Evolutionary conservation across 2,888 invertebrate species (phyloP).

Genomic region (Epinotia brunnichana): DNA sequence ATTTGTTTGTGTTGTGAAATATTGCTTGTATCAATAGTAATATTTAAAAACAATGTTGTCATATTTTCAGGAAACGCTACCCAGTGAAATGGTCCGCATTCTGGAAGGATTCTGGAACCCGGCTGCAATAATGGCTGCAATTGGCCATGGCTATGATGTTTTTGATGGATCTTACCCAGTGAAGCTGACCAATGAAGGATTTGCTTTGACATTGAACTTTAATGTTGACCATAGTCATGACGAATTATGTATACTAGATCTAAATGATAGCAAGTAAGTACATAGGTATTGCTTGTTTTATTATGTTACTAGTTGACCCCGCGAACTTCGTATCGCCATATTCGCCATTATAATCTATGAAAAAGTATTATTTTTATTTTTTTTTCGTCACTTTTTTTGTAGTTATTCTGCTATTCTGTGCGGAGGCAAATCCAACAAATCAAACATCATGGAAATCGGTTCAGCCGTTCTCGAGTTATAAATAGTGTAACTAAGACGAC

Average conservation of each 20-base stretch:
- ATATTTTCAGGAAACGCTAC: slow-evolving; percentile 83
- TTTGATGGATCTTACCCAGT: slow-evolving; percentile 94
- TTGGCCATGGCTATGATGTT: slow-evolving; percentile 91
- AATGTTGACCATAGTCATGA: slow-evolving; percentile 58
- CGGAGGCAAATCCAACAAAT: too few species aligned
- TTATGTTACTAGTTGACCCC: too few species aligned
- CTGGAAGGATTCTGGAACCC: slow-evolving; percentile 93
- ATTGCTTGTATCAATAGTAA: too few species aligned
- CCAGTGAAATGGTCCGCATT: slow-evolving; percentile 87
- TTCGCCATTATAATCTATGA: too few species aligned
- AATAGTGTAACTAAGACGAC: too few species aligned
- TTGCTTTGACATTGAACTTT: slow-evolving; percentile 87
- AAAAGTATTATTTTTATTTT: too few species aligned
- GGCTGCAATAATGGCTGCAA: slow-evolving; percentile 86
- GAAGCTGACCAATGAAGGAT: slow-evolving; percentile 86
- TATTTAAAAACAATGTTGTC: neutral
- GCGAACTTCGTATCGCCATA: too few species aligned
- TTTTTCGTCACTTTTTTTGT: too few species aligned
- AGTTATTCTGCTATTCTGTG: too few species aligned
- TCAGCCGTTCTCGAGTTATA: too few species aligned
- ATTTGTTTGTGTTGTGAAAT: too few species aligned
- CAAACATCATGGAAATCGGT: too few species aligned
- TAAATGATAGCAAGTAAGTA: slow-evolving; percentile 81
- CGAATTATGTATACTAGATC: slow-evolving; percentile 82
- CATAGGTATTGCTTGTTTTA: neutral